Percentiles rank a stretch among this genome's conserved stretches.
These are phyloP conservation scores for Novumbra hubbsi DNA, from an alignment of 2,797 vertebrate genomes.

Conservation along the genomic window DNA sequence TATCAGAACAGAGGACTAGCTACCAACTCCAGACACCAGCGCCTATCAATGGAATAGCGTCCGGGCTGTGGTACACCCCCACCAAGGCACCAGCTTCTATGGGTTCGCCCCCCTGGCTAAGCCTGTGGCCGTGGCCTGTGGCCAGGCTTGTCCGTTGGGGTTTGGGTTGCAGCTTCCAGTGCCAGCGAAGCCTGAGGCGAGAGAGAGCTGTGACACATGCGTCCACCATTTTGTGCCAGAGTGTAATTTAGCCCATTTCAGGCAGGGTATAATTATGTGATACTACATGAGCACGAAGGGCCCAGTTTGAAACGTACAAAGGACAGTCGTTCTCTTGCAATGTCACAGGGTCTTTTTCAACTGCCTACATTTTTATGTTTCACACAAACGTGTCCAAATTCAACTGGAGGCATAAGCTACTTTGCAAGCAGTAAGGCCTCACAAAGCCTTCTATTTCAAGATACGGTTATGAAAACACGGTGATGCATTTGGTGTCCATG, in stretches of 20 bases:
- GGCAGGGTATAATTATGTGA: not conserved
- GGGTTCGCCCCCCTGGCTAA: slow-evolving; percentile 1
- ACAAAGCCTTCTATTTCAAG: slow-evolving; percentile 5
- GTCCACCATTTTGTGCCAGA: not conserved
- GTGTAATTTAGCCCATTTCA: not conserved
- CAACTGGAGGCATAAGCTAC: not conserved
- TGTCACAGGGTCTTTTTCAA: not conserved
- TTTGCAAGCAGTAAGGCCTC: not conserved
- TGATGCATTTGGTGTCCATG: slow-evolving; percentile 15
- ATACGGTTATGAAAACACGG: not conserved
- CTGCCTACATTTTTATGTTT: not conserved
- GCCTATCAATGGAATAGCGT: not conserved
- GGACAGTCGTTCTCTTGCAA: not conserved
- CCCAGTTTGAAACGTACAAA: not conserved
- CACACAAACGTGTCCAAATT: not conserved
- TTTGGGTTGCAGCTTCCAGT: not conserved
- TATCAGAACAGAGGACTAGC: not conserved
- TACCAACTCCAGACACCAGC: not conserved
- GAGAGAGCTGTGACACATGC: not conserved
- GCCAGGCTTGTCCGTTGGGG: not conserved
- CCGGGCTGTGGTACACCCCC: not conserved
- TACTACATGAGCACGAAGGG: not conserved
- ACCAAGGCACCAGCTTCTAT: not conserved
- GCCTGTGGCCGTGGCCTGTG: not conserved
- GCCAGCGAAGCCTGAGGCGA: not conserved